phyloP scores from a whole-genome alignment of 1,140 invertebrate genomes.

The Drosophila lini region DNA sequence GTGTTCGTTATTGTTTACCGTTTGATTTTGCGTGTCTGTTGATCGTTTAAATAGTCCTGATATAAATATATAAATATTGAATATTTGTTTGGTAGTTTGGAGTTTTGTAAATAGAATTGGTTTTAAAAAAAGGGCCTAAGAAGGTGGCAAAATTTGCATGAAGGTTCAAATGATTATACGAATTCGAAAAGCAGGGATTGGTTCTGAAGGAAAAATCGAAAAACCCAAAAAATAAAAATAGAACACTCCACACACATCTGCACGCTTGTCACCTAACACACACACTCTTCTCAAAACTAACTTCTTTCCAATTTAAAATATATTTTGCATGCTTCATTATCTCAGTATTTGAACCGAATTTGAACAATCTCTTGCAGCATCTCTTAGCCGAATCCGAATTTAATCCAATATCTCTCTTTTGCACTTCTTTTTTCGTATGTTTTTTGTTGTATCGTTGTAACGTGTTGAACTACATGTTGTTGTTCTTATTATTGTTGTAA shows the following conservation, averaged over 20 bases:
- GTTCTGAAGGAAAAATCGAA: conserved; percentile 12
- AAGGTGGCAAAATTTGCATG: conserved; percentile 39
- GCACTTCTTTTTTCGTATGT: conserved; percentile 63
- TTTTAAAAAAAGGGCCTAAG: conserved; percentile 1
- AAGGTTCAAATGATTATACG: conserved; percentile 7
- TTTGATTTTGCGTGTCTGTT: conserved; percentile 57
- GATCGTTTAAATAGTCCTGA: conserved; percentile 26
- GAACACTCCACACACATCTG: conserved; percentile 29
- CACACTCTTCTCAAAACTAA: conserved; percentile 5
- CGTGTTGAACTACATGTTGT: conserved; percentile 52
- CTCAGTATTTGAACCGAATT: conserved; percentile 40
- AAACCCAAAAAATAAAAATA: neutral
- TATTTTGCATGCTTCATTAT: conserved; percentile 46
- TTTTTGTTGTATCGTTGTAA: conserved; percentile 48
- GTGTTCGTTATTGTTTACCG: conserved; percentile 51
- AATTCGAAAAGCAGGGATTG: conserved; percentile 32
- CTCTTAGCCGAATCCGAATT: conserved; percentile 37
- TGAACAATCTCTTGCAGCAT: conserved; percentile 48
- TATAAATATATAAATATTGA: conserved; percentile 25
- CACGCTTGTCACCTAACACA: conserved; percentile 45
- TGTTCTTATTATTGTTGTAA: conserved; percentile 61
- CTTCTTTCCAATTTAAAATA: conserved; percentile 7
- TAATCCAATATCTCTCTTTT: conserved; percentile 48
- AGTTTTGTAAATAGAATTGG: conserved; percentile 28
- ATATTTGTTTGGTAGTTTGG: conserved; percentile 53